phyloP scores from a whole-genome alignment of 2,888 invertebrate species.

The Octonoba sinensis region DNA sequence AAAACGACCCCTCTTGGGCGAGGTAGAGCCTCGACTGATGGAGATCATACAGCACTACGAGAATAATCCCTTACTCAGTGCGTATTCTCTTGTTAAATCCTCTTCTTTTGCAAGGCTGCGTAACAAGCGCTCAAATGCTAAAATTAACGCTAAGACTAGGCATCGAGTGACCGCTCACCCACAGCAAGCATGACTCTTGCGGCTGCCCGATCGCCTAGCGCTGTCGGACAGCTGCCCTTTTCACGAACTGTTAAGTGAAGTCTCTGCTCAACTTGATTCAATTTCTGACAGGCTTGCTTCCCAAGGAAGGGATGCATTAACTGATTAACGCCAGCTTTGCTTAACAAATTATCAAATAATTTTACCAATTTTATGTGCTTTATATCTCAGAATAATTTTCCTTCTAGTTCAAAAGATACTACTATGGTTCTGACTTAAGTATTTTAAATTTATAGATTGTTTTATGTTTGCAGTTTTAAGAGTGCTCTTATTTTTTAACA shows the following conservation, averaged over 20 bases:
- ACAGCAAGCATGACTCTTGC: conserved; percentile 57
- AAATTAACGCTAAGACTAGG: conserved; percentile 12
- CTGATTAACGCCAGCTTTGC: background rate
- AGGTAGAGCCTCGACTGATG: conserved; percentile 80
- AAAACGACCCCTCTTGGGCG: conserved; percentile 83
- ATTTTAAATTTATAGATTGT: no score
- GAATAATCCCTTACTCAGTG: conserved; percentile 57
- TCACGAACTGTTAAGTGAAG: conserved; percentile 26
- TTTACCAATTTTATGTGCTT: no score
- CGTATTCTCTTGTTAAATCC: conserved; percentile 37
- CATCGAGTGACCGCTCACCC: conserved; percentile 25
- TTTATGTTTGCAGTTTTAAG: no score
- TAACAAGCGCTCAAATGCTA: conserved; percentile 20
- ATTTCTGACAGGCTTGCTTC: conserved; percentile 38
- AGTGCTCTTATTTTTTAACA: no score
- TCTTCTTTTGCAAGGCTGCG: conserved; percentile 22
- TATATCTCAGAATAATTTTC: no score
- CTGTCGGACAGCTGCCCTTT: conserved; percentile 57
- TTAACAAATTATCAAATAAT: background rate
- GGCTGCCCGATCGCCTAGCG: conserved; percentile 39
- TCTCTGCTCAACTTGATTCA: conserved; percentile 38
- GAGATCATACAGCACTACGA: conserved; percentile 71
- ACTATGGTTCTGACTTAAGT: no score
- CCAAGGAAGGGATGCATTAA: no score
- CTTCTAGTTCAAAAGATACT: no score